These are phyloP conservation scores for Dreissena polymorpha DNA, from an alignment of 1,140 invertebrate species.

Conservation along the genomic window DNA sequence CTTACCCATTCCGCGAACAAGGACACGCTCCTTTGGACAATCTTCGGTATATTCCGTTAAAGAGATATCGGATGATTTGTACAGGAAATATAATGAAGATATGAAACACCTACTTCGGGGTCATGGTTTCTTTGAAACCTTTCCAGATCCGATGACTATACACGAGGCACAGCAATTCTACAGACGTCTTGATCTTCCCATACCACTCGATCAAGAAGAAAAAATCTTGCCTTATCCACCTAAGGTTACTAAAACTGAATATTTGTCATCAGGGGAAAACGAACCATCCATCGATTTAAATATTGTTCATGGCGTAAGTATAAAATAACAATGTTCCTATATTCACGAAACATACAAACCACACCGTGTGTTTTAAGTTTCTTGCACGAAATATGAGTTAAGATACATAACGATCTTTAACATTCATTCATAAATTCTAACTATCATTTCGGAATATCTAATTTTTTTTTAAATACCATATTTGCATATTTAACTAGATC, in stretches of 20 bases:
- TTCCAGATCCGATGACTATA: conserved; percentile 21
- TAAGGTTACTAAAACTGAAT: neutral
- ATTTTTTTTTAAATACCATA: too few relatives aligned
- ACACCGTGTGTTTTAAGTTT: too few relatives aligned
- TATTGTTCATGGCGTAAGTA: too few relatives aligned
- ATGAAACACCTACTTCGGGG: conserved; percentile 12
- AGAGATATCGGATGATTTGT: conserved; percentile 26
- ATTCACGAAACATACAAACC: too few relatives aligned
- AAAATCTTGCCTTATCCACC: conserved; percentile 24
- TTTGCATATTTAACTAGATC: too few relatives aligned
- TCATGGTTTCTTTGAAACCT: conserved; percentile 34
- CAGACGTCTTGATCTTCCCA: neutral
- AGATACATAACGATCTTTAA: too few relatives aligned
- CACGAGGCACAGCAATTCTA: conserved; percentile 35
- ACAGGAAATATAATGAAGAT: neutral
- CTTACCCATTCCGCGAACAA: conserved; percentile 20
- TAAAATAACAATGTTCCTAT: too few relatives aligned
- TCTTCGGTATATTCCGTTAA: conserved; percentile 26
- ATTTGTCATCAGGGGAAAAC: too few relatives aligned
- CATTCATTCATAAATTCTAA: too few relatives aligned
- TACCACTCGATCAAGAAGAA: conserved; percentile 13
- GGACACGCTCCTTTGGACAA: conserved; percentile 11
- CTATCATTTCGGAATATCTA: too few relatives aligned
- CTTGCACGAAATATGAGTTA: too few relatives aligned
- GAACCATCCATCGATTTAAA: too few relatives aligned